Evolutionary conservation across 2,797 vertebrate genomes (phyloP).

Genomic region (Peromyscus eremicus): DNA sequence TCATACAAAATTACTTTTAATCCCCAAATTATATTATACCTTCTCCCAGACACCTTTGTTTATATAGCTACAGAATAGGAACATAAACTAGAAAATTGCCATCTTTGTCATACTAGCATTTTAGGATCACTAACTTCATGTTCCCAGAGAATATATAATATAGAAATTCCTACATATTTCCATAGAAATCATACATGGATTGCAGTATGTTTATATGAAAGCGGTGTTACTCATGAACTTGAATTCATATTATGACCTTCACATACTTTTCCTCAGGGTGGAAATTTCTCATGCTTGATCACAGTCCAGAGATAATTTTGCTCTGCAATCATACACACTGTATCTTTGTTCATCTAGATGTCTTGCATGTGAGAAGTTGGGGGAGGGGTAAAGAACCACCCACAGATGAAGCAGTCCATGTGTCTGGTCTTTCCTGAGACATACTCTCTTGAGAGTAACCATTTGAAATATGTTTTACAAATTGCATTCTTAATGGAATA

Average conservation of each 20-base stretch:
- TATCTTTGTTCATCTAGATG: constrained; percentile 80
- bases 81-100: background rate
- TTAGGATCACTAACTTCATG: background rate
- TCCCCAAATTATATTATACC: background rate
- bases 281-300: constrained; percentile 84
- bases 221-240: constrained; percentile 68
- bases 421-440: constrained; percentile 72
- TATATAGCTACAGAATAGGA: constrained; percentile 7
- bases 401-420: constrained; percentile 79
- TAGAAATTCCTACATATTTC: constrained; percentile 35
- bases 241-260: constrained; percentile 72
- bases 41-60: background rate
- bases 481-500: constrained; percentile 82
- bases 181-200: constrained; percentile 45
- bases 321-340: constrained; percentile 69
- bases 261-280: constrained; percentile 75
- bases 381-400: constrained; percentile 46
- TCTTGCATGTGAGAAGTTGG: constrained; percentile 58
- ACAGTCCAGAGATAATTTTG: constrained; percentile 80
- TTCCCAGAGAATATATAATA: background rate
- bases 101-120: background rate
- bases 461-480: constrained; percentile 83
- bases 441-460: constrained; percentile 70
- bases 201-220: constrained; percentile 59
- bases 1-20: background rate